Percentiles rank a stretch among this genome's conserved stretches.
phyloP scores from a whole-genome alignment of 2,888 invertebrate genomes.

The Ophonus ardosiacus region DNA sequence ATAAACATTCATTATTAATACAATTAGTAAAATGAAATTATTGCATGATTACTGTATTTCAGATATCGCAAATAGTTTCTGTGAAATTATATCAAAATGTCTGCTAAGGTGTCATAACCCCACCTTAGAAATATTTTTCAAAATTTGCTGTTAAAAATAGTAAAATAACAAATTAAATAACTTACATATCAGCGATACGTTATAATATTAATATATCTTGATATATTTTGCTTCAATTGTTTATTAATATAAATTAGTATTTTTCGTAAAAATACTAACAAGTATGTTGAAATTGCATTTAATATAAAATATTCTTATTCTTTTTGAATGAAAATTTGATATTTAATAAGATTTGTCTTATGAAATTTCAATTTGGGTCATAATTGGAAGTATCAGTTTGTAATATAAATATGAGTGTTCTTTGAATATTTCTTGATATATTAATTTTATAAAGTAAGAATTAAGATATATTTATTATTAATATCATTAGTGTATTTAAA shows the following conservation, averaged over 20 bases:
- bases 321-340: background rate
- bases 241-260: background rate
- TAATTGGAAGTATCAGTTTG: background rate
- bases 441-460: background rate
- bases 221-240: background rate
- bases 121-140: background rate
- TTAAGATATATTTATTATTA: background rate
- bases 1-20: background rate
- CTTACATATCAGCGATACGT: background rate
- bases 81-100: constrained; percentile 17
- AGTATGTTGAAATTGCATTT: background rate
- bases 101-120: constrained; percentile 36
- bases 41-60: background rate
- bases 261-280: background rate
- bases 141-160: background rate
- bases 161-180: background rate
- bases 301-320: background rate
- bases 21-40: background rate
- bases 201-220: background rate
- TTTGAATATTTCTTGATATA: background rate
- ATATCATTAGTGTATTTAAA: background rate
- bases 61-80: constrained; percentile 3
- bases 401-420: background rate
- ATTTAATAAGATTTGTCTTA: background rate
- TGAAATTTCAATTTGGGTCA: constrained; percentile 17